These are phyloP conservation scores for Pachypeltis micranthus DNA, from an alignment of 1,140 invertebrate species.

Conservation along the genomic window DNA sequence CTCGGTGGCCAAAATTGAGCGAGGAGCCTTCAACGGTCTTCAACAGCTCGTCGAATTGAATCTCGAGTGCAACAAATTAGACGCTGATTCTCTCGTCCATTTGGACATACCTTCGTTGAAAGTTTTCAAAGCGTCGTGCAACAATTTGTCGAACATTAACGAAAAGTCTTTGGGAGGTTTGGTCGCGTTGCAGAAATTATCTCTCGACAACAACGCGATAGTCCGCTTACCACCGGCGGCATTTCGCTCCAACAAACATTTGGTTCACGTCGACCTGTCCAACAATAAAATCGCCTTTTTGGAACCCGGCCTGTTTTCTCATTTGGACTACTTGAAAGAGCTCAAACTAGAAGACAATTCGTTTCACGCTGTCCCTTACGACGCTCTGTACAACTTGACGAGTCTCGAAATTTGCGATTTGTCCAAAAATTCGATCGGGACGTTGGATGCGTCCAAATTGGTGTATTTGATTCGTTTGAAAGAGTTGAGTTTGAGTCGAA, in stretches of 20 bases:
- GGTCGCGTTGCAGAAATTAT: constrained; percentile 56
- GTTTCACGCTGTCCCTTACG: constrained; percentile 61
- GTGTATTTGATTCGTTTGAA: constrained; percentile 57
- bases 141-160: constrained; percentile 54
- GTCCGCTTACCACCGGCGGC: constrained; percentile 49
- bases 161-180: constrained; percentile 56
- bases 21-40: constrained; percentile 49
- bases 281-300: constrained; percentile 51
- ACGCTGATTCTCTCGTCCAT: constrained; percentile 47
- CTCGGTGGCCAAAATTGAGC: constrained; percentile 47
- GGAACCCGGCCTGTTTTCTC: constrained; percentile 52
- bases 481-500: constrained; percentile 59
- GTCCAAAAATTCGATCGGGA: constrained; percentile 55
- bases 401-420: constrained; percentile 50
- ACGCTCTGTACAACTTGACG: constrained; percentile 56
- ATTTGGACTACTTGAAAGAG: constrained; percentile 58
- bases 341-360: constrained; percentile 58
- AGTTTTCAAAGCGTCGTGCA: constrained; percentile 55
- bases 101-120: constrained; percentile 59
- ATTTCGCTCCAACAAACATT: constrained; percentile 60
- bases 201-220: constrained; percentile 55
- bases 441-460: constrained; percentile 63
- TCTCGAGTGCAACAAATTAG: constrained; percentile 58
- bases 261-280: constrained; percentile 56
- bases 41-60: constrained; percentile 56